Conservation (phyloP, 2,113 vertebrate species). For the Enhydra lutris region DNA sequence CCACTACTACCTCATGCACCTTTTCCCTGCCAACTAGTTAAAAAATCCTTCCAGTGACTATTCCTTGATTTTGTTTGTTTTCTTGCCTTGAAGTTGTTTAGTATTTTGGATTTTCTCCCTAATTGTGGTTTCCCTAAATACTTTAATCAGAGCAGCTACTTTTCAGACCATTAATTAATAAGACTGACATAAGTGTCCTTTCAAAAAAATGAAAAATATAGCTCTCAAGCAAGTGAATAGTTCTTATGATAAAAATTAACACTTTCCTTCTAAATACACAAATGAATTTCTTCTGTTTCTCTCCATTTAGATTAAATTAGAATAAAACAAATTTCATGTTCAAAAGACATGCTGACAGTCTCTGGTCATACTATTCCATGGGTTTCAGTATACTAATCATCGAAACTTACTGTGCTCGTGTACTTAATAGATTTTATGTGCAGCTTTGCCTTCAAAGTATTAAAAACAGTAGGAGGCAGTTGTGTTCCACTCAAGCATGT, state of each 20-base stretch:
- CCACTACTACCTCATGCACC: neutral
- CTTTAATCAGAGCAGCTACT: neutral
- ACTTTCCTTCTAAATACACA: neutral
- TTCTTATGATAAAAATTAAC: constrained; percentile 11
- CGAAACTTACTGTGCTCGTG: constrained; percentile 45
- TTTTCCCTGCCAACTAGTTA: neutral
- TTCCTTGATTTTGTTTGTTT: constrained; percentile 18
- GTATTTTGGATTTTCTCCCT: neutral
- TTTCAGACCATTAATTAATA: neutral
- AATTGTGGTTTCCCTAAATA: neutral
- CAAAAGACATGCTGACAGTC: constrained; percentile 38
- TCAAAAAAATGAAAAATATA: neutral
- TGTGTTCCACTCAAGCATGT: constrained; percentile 82
- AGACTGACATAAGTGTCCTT: neutral
- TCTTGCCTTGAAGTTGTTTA: neutral
- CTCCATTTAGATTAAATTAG: constrained; percentile 12
- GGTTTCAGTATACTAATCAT: constrained; percentile 55
- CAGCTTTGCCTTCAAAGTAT: constrained; percentile 75
- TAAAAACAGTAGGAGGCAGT: constrained; percentile 79
- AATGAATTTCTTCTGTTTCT: constrained; percentile 10
- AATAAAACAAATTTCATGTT: constrained; percentile 38
- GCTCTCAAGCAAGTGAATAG: neutral
- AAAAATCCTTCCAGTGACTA: neutral
- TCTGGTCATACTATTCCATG: constrained; percentile 1
- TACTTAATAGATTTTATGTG: constrained; percentile 75